phyloP scores from a whole-genome alignment of 2,797 vertebrate genomes.

The Molothrus ater region DNA sequence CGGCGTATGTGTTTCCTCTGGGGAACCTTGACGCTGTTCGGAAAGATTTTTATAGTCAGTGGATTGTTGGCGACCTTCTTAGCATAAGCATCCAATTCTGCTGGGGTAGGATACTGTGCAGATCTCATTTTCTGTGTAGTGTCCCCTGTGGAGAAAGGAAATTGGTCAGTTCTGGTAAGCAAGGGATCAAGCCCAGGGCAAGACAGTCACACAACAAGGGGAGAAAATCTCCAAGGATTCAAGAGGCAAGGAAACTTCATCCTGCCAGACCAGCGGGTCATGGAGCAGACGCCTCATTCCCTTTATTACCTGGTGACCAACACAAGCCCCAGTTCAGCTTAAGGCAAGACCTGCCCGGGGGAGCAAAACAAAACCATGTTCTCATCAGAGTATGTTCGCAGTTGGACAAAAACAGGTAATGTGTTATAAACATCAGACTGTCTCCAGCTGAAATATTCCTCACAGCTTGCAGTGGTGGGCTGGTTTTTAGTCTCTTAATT shows the following conservation, averaged over 20 bases:
- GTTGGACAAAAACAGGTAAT: not conserved
- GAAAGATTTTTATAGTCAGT: slow-evolving; percentile 99
- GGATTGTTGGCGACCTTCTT: slow-evolving; percentile 99
- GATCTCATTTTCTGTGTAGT: slow-evolving; percentile 99
- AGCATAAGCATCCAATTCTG: slow-evolving; percentile 99
- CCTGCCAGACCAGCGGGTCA: slow-evolving; percentile 1
- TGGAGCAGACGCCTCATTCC: not conserved
- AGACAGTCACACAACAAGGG: slow-evolving; percentile 11
- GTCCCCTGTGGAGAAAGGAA: slow-evolving; percentile 88
- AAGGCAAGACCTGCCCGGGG: not conserved
- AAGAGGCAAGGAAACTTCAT: not conserved
- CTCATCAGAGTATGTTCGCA: not conserved
- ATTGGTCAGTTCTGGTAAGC: slow-evolving; percentile 48
- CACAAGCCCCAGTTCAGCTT: not conserved
- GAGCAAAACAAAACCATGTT: not conserved
- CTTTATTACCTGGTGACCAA: slow-evolving; percentile 28
- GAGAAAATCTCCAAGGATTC: slow-evolving; percentile 10
- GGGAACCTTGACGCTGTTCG: slow-evolving; percentile 99
- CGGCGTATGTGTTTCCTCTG: slow-evolving; percentile 98
- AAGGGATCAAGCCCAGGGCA: slow-evolving; percentile 15
- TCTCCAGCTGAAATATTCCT: not conserved
- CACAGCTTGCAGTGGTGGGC: not conserved
- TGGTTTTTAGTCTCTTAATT: not conserved
- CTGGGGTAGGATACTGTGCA: slow-evolving; percentile 99
- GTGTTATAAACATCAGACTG: not conserved